Conservation (phyloP, 2,113 vertebrate genomes). For the Chionis minor region DNA sequence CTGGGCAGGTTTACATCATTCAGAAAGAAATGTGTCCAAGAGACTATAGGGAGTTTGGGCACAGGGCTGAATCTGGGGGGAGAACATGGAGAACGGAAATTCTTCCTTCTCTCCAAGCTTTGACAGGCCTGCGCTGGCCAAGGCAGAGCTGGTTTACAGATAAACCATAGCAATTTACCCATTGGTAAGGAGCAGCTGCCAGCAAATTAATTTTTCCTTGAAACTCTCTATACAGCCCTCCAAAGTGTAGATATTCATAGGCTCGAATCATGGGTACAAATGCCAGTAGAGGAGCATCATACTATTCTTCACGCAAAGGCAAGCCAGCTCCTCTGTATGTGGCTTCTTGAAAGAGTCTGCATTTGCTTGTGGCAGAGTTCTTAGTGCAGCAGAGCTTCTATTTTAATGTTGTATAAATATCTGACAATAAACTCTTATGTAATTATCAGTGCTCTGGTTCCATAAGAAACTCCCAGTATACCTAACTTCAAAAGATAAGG, state of each 20-base stretch:
- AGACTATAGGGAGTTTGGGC: background rate
- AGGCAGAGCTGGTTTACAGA: background rate
- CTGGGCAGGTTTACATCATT: background rate
- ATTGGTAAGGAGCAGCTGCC: background rate
- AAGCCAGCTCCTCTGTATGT: background rate
- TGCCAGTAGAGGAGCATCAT: background rate
- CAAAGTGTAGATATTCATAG: background rate
- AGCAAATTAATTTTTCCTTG: background rate
- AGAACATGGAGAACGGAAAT: background rate
- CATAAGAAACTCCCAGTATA: background rate
- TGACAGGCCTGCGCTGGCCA: background rate
- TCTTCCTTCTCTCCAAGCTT: background rate
- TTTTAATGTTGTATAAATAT: background rate
- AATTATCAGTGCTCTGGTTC: constrained; percentile 13
- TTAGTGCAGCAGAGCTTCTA: background rate
- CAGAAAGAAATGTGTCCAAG: background rate
- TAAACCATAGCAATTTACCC: background rate
- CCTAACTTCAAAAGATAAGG: background rate
- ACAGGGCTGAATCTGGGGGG: background rate
- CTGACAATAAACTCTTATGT: background rate
- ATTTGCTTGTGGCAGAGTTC: background rate
- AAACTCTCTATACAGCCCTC: background rate
- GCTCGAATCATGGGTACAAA: background rate
- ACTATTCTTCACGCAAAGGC: background rate
- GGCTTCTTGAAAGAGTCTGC: background rate